These are phyloP conservation scores for Gymnocephalus cernua DNA, from an alignment of 2,113 vertebrate genomes.

Conservation along the genomic window DNA sequence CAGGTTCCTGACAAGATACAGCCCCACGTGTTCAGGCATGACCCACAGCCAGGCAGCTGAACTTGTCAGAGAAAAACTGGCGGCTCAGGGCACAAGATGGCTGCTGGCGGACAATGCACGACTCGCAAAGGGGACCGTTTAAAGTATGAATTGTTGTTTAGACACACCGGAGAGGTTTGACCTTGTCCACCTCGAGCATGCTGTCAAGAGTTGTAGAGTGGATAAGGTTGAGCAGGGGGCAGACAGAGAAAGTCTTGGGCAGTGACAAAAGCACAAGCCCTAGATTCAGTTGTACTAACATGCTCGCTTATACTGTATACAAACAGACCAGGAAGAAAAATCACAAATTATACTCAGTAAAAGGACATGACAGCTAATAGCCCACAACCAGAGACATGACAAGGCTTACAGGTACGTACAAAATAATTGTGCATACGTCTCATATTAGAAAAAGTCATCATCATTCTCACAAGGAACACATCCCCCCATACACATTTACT, in stretches of 20 bases:
- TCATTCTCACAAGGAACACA: slow-evolving; percentile 43
- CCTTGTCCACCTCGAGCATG: slow-evolving; percentile 72
- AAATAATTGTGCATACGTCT: slow-evolving; percentile 60
- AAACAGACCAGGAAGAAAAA: slow-evolving; percentile 38
- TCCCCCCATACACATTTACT: slow-evolving; percentile 43
- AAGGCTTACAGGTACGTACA: slow-evolving; percentile 11
- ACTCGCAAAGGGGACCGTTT: slow-evolving; percentile 53
- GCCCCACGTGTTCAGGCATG: slow-evolving; percentile 69
- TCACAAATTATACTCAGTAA: slow-evolving; percentile 35
- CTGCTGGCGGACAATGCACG: slow-evolving; percentile 45
- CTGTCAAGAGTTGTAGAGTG: slow-evolving; percentile 66
- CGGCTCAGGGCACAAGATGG: slow-evolving; percentile 68
- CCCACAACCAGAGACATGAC: slow-evolving; percentile 48
- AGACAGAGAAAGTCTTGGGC: slow-evolving; percentile 41
- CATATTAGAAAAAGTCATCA: slow-evolving; percentile 57
- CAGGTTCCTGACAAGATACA: slow-evolving; percentile 76
- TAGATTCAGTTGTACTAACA: slow-evolving; percentile 18
- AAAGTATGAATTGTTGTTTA: slow-evolving; percentile 72
- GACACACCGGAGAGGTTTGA: slow-evolving; percentile 71
- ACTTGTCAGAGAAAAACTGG: slow-evolving; percentile 76
- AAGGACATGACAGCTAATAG: slow-evolving; percentile 58
- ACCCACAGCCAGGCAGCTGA: slow-evolving; percentile 73
- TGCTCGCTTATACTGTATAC: slow-evolving; percentile 5
- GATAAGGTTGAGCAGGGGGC: slow-evolving; percentile 55
- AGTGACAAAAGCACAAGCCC: slow-evolving; percentile 38